phyloP scores from a whole-genome alignment of 2,113 vertebrate genomes.

The Anoplopoma fimbria region DNA sequence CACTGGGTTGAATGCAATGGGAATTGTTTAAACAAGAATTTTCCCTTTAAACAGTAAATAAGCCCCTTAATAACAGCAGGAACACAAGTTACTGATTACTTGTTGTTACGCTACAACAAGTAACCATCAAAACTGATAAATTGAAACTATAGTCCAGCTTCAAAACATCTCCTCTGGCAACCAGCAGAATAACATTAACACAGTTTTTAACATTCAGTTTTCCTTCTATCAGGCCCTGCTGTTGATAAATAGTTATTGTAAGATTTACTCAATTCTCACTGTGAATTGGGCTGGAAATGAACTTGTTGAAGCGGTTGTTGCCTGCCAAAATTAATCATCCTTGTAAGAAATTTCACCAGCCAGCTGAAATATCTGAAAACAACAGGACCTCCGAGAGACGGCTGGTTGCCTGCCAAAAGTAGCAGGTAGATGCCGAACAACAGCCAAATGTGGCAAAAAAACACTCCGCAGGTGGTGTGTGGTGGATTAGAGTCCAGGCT shows the following conservation, averaged over 20 bases:
- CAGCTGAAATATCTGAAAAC: conserved; percentile 45
- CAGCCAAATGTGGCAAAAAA: conserved; percentile 17
- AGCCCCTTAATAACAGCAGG: conserved; percentile 45
- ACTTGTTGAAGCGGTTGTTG: conserved; percentile 3
- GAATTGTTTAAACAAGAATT: conserved; percentile 21
- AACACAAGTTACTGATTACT: conserved; percentile 38
- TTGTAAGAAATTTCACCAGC: conserved; percentile 22
- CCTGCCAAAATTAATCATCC: conserved; percentile 37
- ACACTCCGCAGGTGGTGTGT: conserved; percentile 13
- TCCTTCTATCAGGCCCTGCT: conserved; percentile 10
- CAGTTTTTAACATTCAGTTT: conserved; percentile 3
- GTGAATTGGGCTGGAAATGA: conserved; percentile 1
- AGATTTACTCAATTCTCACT: conserved; percentile 24
- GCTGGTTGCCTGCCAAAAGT: conserved; percentile 38
- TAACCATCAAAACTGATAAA: conserved; percentile 26
- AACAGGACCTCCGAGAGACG: conserved; percentile 30
- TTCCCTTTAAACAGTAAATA: conserved; percentile 45
- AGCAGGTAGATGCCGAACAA: conserved; percentile 12
- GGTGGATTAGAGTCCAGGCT: conserved; percentile 25
- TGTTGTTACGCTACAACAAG: conserved; percentile 25
- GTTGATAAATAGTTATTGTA: conserved; percentile 26
- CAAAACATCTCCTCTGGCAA: conserved; percentile 28
- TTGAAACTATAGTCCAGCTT: conserved; percentile 40
- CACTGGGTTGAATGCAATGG: background rate
- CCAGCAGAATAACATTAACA: conserved; percentile 12